Evolutionary conservation across 2,113 vertebrate species (phyloP).

Genomic region (Periophthalmus modestus): DNA sequence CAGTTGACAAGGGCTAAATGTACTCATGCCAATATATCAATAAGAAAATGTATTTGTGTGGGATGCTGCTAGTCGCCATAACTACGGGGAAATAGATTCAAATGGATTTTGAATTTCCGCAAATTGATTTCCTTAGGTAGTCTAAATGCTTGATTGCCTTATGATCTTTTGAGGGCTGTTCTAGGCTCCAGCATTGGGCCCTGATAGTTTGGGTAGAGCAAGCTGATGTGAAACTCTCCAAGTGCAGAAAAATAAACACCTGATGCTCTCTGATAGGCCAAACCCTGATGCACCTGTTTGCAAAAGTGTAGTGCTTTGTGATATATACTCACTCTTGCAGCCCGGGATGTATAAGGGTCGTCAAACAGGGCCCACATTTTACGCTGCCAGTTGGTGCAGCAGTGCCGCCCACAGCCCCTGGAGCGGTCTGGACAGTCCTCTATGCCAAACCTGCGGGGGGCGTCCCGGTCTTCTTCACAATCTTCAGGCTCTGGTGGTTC

Average conservation of each 20-base stretch:
- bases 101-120: not conserved
- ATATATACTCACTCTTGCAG: conserved; percentile 87
- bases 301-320: not conserved
- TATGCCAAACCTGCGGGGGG: conserved; percentile 82
- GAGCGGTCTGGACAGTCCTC: conserved; percentile 82
- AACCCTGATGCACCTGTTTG: not conserved
- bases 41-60: not conserved
- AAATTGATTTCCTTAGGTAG: not conserved
- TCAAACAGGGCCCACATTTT: conserved; percentile 96
- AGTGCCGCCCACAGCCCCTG: conserved; percentile 77
- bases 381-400: conserved; percentile 80
- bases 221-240: no score
- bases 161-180: not conserved
- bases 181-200: not conserved
- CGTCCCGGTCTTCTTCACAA: conserved; percentile 79
- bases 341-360: conserved; percentile 93
- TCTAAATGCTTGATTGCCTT: not conserved
- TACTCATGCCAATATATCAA: not conserved
- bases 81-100: not conserved
- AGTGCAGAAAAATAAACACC: not conserved
- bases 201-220: not conserved
- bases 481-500: conserved; percentile 85
- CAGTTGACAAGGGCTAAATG: not conserved
- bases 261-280: conserved; percentile 19
- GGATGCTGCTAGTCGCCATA: not conserved